phyloP scores from a whole-genome alignment of 92 coral and sea anemone species.

The Chrysogorgia sp. region DNA sequence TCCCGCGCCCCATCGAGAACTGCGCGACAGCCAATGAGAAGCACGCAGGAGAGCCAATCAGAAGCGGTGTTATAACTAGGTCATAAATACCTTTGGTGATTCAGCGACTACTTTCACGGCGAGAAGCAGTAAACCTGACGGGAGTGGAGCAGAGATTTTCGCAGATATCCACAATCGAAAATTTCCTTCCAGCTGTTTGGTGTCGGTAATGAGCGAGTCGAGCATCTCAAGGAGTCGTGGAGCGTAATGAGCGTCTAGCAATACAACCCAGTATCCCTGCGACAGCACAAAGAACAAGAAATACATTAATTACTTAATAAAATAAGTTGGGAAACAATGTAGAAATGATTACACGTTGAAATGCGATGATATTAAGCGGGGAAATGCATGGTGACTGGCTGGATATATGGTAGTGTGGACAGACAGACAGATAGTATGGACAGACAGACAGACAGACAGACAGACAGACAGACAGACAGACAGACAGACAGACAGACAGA shows the following conservation, averaged over 20 bases:
- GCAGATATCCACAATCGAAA: constrained; percentile 97
- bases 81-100: constrained; percentile 81
- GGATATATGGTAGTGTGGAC: too few relatives aligned
- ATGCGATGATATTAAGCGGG: too few relatives aligned
- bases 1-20: too few relatives aligned
- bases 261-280: constrained; percentile 96
- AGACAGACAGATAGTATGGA: too few relatives aligned
- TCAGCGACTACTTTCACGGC: constrained; percentile 93
- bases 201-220: constrained; percentile 87
- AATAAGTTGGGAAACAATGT: background rate
- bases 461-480: too few relatives aligned
- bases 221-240: constrained; percentile 85
- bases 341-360: background rate
- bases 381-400: too few relatives aligned
- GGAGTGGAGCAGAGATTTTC: constrained; percentile 75
- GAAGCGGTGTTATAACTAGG: too few relatives aligned
- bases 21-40: too few relatives aligned
- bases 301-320: background rate
- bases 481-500: too few relatives aligned
- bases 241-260: constrained; percentile 91
- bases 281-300: background rate
- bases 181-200: constrained; percentile 83
- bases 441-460: too few relatives aligned
- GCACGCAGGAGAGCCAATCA: too few relatives aligned
- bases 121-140: constrained; percentile 80